Base-by-base conservation (phyloP, 2,797 vertebrate genomes). In the Silurus lanzhouensis region DNA sequence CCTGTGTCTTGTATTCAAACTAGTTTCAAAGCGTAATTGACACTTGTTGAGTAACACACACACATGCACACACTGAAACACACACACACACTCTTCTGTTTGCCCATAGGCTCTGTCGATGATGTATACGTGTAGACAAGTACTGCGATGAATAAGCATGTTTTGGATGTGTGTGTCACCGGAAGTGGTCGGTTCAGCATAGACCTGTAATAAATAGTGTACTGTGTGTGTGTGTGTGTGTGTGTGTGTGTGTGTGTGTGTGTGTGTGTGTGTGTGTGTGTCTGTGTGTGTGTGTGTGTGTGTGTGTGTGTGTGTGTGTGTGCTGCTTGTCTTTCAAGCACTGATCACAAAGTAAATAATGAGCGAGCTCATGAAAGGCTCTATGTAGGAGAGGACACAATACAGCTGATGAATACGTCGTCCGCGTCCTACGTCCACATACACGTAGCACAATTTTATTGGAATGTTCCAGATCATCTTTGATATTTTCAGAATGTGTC, bases 291-390 rank as follows among this genome's bases (percentile, higher is more conserved):
- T 64, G 66, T 22, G 55, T 38, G 38, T 38, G 38, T 38, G 38
- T 38, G 38, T 38, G 38, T 38, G 38, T 38, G 38, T 38, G 38
- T 38, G 38, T 38, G 38, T 57, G 72, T 19, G 48, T 75, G 72
- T 57, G 31, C 9, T 17, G 66, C 46, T 72, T 52, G 48, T 83
- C 68, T 82, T 84, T 89, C 64, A 82, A 89, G 81, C 82, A 9
- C 81, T 75, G 89, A 87, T 85, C 84, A 90, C 88, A 90, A 90
- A 77, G 90, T 81, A 93, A 94, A 94, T 92, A 93, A 83, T 85
- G 13, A 61, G 88, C 88, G 84, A 87, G 88, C 71, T 75, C 67
- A 81, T n/a, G 5, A 81, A 86, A 88, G 87, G 80, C 74, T 87
- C 13, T 87, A 87, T 15, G 31, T 48, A 83, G 83, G 85, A 83